These are phyloP conservation scores for Phoebastria nigripes DNA, from an alignment of 2,797 vertebrate genomes.

Conservation along the genomic window DNA sequence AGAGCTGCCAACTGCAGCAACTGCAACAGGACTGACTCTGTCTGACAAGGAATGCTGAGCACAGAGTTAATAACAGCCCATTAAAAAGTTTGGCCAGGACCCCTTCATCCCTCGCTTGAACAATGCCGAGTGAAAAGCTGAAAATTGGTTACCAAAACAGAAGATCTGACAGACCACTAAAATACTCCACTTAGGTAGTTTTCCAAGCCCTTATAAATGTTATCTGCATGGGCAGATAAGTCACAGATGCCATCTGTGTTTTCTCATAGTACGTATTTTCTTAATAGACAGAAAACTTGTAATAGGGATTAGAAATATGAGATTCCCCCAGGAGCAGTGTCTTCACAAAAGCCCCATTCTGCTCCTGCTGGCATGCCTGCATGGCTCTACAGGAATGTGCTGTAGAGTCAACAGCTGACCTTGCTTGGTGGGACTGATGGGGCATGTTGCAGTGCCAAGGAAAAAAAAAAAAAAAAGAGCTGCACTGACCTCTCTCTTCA, in stretches of 20 bases:
- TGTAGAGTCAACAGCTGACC: background rate
- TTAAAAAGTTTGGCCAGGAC: background rate
- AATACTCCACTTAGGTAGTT: background rate
- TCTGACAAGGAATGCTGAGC: background rate
- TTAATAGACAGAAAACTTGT: background rate
- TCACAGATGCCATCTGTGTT: background rate
- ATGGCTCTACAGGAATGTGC: background rate
- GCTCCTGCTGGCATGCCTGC: background rate
- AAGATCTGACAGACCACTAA: background rate
- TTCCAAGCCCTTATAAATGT: background rate
- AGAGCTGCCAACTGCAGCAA: background rate
- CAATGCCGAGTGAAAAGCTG: background rate
- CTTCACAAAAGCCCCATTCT: background rate
- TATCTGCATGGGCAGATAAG: background rate
- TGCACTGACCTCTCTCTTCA: conserved; percentile 74
- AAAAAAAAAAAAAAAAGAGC: background rate
- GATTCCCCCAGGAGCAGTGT: background rate
- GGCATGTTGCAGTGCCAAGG: background rate
- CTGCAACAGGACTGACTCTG: background rate
- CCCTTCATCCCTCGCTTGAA: background rate
- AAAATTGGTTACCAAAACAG: background rate
- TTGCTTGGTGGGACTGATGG: background rate
- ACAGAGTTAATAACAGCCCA: background rate
- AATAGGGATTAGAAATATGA: background rate
- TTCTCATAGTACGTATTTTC: background rate